Percentiles rank a stretch among this genome's conserved stretches.
phyloP scores from a whole-genome alignment of 2,113 vertebrate species.

The Corapipo altera region DNA sequence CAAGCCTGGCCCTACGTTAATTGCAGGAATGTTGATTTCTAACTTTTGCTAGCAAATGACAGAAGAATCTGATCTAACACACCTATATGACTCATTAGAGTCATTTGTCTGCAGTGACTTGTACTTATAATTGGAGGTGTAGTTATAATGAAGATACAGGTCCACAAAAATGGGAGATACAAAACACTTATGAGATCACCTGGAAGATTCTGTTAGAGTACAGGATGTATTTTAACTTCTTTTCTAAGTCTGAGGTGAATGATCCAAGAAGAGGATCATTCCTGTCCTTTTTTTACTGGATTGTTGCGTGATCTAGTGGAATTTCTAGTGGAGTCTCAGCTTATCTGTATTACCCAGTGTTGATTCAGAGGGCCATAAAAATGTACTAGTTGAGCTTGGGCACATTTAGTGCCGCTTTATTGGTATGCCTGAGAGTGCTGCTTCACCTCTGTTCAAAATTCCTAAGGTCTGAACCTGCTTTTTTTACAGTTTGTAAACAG shows the following conservation, averaged over 20 bases:
- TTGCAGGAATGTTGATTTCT: not conserved
- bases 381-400: not conserved
- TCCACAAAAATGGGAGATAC: not conserved
- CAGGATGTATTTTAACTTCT: not conserved
- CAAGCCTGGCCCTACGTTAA: not conserved
- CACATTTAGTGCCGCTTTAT: not conserved
- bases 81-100: not conserved
- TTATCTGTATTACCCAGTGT: not conserved
- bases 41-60: not conserved
- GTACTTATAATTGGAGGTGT: not conserved
- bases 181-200: not conserved
- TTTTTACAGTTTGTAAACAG: not conserved
- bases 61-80: not conserved
- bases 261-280: not conserved
- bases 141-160: not conserved
- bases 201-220: not conserved
- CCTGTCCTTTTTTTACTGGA: not conserved
- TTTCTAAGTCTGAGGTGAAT: not conserved
- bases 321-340: not conserved
- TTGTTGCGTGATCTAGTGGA: not conserved
- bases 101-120: not conserved
- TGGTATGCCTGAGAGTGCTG: not conserved
- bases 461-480: not conserved
- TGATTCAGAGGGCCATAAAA: slow-evolving; percentile 16
- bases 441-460: not conserved